Conservation (phyloP, 2,113 vertebrate genomes). For the Pardalotus punctatus region DNA sequence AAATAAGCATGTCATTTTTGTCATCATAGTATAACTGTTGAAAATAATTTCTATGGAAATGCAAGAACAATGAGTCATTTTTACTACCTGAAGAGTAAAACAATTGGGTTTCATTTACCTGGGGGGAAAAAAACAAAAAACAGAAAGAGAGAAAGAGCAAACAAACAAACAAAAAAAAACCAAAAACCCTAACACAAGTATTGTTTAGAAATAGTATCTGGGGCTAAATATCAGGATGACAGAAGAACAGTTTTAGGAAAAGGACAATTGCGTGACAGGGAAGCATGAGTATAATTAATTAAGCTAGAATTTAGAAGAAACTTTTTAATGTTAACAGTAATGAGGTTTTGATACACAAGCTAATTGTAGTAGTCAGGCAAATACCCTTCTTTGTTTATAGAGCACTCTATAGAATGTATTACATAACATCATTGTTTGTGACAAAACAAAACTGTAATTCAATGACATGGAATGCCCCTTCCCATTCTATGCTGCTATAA, state of each 20-base stretch:
- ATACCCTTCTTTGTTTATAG: not conserved
- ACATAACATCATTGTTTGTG: not conserved
- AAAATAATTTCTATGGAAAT: not conserved
- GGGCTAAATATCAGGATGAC: not conserved
- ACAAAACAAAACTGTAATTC: not conserved
- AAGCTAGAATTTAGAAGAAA: not conserved
- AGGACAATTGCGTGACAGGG: not conserved
- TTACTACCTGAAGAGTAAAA: not conserved
- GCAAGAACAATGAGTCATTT: not conserved
- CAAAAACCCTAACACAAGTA: too few species aligned
- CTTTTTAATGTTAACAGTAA: not conserved
- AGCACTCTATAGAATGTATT: not conserved
- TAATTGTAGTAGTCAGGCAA: not conserved
- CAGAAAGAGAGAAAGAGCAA: too few species aligned
- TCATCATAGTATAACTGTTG: not conserved
- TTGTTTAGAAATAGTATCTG: not conserved
- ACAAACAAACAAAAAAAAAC: too few species aligned
- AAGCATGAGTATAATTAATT: not conserved
- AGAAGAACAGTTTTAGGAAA: not conserved
- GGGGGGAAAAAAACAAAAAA: rapidly evolving
- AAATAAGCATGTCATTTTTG: not conserved
- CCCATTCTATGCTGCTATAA: not conserved
- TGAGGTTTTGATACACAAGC: not conserved
- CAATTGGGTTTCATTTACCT: not conserved
- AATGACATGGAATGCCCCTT: not conserved